phyloP scores from a whole-genome alignment of 2,797 vertebrate species.

The Mus spretus region DNA sequence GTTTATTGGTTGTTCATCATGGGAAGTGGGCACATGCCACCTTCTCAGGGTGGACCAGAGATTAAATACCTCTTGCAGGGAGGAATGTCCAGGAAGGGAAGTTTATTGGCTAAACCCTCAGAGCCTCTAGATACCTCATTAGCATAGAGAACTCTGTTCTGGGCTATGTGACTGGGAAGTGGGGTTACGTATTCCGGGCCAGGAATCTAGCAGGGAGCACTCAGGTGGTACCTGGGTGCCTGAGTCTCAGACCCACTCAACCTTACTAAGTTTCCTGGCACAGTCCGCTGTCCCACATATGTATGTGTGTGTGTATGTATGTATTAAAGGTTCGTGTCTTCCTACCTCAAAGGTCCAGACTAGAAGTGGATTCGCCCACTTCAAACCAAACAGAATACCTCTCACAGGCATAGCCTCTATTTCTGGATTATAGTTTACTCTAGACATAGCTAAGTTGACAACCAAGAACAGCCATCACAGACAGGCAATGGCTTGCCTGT shows the following conservation, averaged over 20 bases:
- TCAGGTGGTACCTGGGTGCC: not conserved
- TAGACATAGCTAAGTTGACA: not conserved
- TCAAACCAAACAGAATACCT: not conserved
- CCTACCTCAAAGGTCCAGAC: not conserved
- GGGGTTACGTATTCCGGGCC: not conserved
- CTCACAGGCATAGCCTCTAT: not conserved
- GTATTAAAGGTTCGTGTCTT: not conserved
- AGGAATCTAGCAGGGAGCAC: not conserved
- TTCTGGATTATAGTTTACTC: not conserved
- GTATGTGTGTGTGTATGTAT: not conserved
- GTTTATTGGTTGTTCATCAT: not conserved
- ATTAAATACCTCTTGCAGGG: not conserved
- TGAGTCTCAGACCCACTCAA: not conserved
- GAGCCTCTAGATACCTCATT: not conserved
- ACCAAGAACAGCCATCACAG: not conserved
- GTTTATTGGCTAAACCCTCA: not conserved
- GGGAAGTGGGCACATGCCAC: not conserved
- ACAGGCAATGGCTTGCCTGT: not conserved
- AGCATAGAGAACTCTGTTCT: not conserved
- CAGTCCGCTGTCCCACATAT: not conserved
- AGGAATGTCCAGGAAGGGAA: not conserved
- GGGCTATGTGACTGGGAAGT: not conserved
- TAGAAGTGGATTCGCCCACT: not conserved
- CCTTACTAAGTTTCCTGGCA: not conserved
- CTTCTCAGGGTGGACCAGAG: not conserved